A percentile compares a stretch with the other conserved stretches of the same genome.
These are phyloP conservation scores for Anoplolepis gracilipes DNA, from an alignment of 1,140 invertebrate genomes.

Conservation along the genomic window DNA sequence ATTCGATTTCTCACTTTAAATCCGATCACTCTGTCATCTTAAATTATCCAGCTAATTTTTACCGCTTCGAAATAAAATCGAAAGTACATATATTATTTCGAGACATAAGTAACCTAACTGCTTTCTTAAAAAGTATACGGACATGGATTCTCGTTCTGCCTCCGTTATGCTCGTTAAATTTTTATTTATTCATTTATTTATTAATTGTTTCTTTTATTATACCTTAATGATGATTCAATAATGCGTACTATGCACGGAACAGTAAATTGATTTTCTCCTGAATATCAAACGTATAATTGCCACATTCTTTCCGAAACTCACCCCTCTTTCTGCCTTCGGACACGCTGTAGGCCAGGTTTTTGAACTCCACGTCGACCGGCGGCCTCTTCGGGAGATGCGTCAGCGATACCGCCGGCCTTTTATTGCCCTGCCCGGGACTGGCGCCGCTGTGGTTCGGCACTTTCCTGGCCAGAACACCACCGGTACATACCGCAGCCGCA, in stretches of 20 bases:
- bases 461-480: conserved; percentile 87
- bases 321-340: conserved; percentile 92
- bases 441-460: conserved; percentile 88
- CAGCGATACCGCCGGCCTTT: conserved; percentile 86
- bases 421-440: conserved; percentile 81
- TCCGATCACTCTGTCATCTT: not conserved
- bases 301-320: conserved; percentile 68
- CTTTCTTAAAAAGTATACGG: not conserved
- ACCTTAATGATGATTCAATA: not conserved
- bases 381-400: conserved; percentile 93
- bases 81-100: conserved; percentile 18
- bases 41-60: conserved; percentile 1
- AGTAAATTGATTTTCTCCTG: conserved; percentile 23
- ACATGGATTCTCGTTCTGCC: not conserved
- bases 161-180: not conserved
- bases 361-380: conserved; percentile 95
- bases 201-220: not conserved
- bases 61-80: not conserved
- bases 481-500: conserved; percentile 82
- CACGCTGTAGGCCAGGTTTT: conserved; percentile 93
- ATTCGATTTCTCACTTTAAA: conserved; percentile 9
- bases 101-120: not conserved
- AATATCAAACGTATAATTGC: not conserved
- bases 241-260: not conserved
- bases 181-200: not conserved